phyloP scores from a whole-genome alignment of 1,140 invertebrate genomes.

The Meteorus sp. region DNA sequence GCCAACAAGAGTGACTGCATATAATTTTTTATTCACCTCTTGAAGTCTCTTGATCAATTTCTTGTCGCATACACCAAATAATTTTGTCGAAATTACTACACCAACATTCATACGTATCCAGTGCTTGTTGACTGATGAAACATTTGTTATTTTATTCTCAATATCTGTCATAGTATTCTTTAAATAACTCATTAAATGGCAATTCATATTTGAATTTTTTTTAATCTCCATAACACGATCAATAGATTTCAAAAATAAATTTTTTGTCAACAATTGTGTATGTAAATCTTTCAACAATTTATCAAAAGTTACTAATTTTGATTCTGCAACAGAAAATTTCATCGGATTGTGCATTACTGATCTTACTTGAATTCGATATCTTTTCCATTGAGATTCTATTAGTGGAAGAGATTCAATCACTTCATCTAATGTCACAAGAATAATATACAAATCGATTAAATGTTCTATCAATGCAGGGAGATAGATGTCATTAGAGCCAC shows the following conservation, averaged over 20 bases:
- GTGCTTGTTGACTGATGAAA: constrained; percentile 62
- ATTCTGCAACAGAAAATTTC: constrained; percentile 63
- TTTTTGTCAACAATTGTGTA: constrained; percentile 48
- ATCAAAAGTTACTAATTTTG: constrained; percentile 67
- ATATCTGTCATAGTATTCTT: constrained; percentile 67
- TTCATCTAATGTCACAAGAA: constrained; percentile 73
- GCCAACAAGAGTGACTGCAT: constrained; percentile 73
- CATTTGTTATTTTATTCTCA: constrained; percentile 65
- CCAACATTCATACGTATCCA: constrained; percentile 75
- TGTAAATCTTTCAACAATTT: constrained; percentile 70
- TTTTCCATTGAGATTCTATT: constrained; percentile 70
- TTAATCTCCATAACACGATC: constrained; percentile 69
- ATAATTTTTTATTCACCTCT: constrained; percentile 78
- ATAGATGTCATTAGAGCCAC: constrained; percentile 45
- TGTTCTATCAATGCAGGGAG: constrained; percentile 60
- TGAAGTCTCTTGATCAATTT: constrained; percentile 73
- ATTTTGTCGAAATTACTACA: constrained; percentile 70
- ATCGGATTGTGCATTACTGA: constrained; percentile 69
- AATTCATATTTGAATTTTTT: constrained; percentile 68
- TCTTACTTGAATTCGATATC: constrained; percentile 70
- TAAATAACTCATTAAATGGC: constrained; percentile 75
- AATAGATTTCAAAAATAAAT: constrained; percentile 56
- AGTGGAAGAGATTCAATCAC: constrained; percentile 65
- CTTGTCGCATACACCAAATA: constrained; percentile 79
- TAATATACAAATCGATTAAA: constrained; percentile 68